phyloP scores from a whole-genome alignment of 2,888 invertebrate species.

The Kryphioiulus occultus region DNA sequence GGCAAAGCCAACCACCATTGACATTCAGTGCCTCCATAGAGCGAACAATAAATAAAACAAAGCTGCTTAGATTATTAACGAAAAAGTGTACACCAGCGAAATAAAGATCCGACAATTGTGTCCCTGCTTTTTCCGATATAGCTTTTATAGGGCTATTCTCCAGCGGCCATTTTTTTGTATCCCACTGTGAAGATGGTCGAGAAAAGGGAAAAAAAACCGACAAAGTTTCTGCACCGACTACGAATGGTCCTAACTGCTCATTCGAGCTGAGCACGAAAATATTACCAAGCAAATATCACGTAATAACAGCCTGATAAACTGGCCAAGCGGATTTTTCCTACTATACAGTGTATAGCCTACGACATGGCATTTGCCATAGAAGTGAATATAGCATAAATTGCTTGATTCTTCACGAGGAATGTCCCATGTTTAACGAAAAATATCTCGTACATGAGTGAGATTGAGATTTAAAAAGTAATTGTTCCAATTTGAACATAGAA shows the following conservation, averaged over 20 bases:
- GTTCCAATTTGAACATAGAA: too few relatives aligned
- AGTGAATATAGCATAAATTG: too few relatives aligned
- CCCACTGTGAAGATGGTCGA: not conserved
- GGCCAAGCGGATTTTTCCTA: too few relatives aligned
- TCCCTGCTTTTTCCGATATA: not conserved
- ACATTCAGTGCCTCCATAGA: slow-evolving; percentile 31
- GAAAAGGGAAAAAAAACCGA: not conserved
- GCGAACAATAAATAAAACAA: slow-evolving; percentile 31
- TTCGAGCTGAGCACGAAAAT: not conserved
- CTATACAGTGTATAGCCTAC: too few relatives aligned
- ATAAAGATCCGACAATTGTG: not conserved
- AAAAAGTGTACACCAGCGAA: slow-evolving; percentile 24
- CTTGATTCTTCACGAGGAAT: too few relatives aligned
- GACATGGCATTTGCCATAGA: too few relatives aligned
- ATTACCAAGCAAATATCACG: not conserved
- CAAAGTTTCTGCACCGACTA: not conserved
- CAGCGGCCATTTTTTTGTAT: not conserved
- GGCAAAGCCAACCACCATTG: not conserved
- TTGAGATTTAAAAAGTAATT: too few relatives aligned
- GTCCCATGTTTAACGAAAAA: too few relatives aligned
- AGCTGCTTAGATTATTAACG: slow-evolving; percentile 35
- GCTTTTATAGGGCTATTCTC: not conserved
- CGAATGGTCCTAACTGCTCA: not conserved
- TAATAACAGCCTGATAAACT: too few relatives aligned
- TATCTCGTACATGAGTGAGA: too few relatives aligned